These are phyloP conservation scores for Drosophila kurseongensis DNA, from an alignment of 1,140 invertebrate genomes.

Conservation along the genomic window DNA sequence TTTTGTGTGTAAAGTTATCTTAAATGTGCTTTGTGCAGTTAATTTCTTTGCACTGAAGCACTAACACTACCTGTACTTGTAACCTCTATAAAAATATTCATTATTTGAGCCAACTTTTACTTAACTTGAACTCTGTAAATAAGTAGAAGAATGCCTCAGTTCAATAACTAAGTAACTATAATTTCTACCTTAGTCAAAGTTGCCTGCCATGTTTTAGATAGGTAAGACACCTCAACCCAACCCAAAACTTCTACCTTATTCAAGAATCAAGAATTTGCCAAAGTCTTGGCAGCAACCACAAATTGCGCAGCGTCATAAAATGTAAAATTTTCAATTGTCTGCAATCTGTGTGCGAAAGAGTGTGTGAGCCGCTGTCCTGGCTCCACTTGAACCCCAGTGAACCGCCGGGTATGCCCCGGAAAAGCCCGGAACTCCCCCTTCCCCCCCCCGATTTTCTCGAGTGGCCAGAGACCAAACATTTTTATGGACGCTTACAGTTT, in stretches of 20 bases:
- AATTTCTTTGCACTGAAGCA: too few relatives aligned
- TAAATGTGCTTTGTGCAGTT: too few relatives aligned
- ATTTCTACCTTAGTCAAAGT: slow-evolving; percentile 5
- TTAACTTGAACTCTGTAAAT: neutral
- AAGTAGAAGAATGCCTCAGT: slow-evolving; percentile 3
- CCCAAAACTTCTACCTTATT: slow-evolving; percentile 8
- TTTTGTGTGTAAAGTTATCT: too few relatives aligned
- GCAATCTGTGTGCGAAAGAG: slow-evolving; percentile 59
- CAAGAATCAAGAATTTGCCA: slow-evolving; percentile 50
- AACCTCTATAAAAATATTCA: neutral
- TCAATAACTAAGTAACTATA: slow-evolving; percentile 47
- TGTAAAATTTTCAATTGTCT: slow-evolving; percentile 82
- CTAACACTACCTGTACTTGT: too few relatives aligned
- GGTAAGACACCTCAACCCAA: slow-evolving; percentile 11
- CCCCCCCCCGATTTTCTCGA: slow-evolving; percentile 6
- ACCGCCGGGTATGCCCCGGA: slow-evolving; percentile 14
- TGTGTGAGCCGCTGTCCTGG: slow-evolving; percentile 3
- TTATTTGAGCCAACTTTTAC: too few relatives aligned
- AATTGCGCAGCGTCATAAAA: slow-evolving; percentile 81
- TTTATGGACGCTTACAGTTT: slow-evolving; percentile 77
- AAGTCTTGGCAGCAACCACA: slow-evolving; percentile 55
- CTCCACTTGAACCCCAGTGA: slow-evolving; percentile 47
- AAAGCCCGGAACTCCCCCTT: neutral
- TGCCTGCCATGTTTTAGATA: slow-evolving; percentile 42
- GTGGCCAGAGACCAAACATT: slow-evolving; percentile 71